Conservation (phyloP, 2,888 invertebrate genomes). For the Mythimna vitellina region DNA sequence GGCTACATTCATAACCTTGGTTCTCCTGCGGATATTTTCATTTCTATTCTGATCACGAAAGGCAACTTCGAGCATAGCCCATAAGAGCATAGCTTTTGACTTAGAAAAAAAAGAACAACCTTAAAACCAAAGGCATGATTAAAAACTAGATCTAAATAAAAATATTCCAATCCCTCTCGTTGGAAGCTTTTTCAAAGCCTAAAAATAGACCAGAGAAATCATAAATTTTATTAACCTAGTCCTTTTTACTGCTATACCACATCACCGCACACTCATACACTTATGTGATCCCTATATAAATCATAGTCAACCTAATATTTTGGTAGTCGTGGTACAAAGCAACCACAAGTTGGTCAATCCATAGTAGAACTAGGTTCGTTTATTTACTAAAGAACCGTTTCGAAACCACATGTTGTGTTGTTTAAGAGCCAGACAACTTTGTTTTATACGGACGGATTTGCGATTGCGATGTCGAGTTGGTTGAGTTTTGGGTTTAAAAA, state of each 20-base stretch:
- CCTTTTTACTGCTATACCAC: constrained; percentile 35
- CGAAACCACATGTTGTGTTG: constrained; percentile 74
- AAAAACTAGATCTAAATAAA: constrained; percentile 19
- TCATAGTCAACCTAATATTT: constrained; percentile 57
- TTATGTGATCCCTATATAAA: constrained; percentile 46
- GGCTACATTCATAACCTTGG: no score
- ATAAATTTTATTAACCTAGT: constrained; percentile 31
- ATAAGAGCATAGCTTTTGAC: not conserved
- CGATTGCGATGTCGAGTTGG: constrained; percentile 22
- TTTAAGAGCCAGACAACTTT: constrained; percentile 61
- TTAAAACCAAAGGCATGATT: not conserved
- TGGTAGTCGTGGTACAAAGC: constrained; percentile 53
- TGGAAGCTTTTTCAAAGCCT: constrained; percentile 18
- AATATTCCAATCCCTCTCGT: not conserved
- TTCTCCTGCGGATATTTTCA: no score
- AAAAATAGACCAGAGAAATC: constrained; percentile 19
- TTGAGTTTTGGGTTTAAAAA: constrained; percentile 32
- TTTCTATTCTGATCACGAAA: no score
- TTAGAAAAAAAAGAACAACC: not conserved
- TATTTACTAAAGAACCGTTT: constrained; percentile 76
- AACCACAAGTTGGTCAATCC: constrained; percentile 58
- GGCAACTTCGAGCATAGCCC: no score
- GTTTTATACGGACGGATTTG: constrained; percentile 39
- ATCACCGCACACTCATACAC: constrained; percentile 29
- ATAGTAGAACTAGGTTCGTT: constrained; percentile 63